These are phyloP conservation scores for Balaeniceps rex DNA, from an alignment of 2,113 vertebrate species.

Conservation along the genomic window DNA sequence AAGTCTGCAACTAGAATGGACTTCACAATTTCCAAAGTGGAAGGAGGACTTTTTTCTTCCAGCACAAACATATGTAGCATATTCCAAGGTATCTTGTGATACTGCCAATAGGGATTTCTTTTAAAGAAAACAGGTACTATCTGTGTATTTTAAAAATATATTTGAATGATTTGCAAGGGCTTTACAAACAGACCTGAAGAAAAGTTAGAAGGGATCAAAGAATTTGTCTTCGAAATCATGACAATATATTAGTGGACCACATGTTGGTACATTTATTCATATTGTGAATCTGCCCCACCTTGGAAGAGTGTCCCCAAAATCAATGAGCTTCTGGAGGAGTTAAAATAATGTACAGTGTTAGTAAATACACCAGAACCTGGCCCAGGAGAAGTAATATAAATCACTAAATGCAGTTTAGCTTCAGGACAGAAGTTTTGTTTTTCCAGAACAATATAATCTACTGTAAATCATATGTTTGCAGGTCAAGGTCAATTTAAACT, in stretches of 20 bases:
- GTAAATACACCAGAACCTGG: background rate
- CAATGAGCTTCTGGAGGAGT: background rate
- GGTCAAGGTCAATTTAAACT: conserved; percentile 60
- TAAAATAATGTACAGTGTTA: background rate
- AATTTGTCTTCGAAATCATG: background rate
- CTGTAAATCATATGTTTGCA: conserved; percentile 12
- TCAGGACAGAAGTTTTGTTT: conserved; percentile 31
- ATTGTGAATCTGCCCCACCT: background rate
- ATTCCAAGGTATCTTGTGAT: background rate
- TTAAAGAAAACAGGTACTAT: background rate
- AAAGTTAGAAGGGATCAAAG: background rate
- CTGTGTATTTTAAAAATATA: background rate
- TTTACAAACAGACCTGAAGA: conserved; percentile 10
- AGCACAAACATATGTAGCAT: background rate
- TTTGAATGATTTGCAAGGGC: background rate
- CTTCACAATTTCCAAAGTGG: background rate
- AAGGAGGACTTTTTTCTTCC: background rate
- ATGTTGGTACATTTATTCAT: background rate
- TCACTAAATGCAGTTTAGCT: conserved; percentile 14
- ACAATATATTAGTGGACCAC: background rate
- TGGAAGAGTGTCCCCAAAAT: background rate
- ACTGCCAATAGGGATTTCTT: background rate
- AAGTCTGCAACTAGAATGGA: background rate
- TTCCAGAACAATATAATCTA: conserved; percentile 34
- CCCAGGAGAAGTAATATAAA: background rate